Evolutionary conservation across 2,888 invertebrate species (phyloP).

Genomic region (Coenonympha arcania): DNA sequence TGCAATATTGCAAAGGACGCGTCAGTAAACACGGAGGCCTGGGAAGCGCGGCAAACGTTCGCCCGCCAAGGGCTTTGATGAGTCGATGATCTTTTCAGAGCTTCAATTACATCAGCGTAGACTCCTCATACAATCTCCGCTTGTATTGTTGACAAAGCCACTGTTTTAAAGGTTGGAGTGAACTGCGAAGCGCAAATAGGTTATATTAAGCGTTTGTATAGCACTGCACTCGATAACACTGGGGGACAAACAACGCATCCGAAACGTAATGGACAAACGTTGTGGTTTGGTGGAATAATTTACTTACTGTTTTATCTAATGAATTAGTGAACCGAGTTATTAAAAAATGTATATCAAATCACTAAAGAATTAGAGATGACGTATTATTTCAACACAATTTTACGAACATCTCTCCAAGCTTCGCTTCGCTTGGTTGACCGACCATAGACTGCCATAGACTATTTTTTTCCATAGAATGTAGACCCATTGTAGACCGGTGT

Average conservation of each 20-base stretch:
- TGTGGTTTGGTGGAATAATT: slow-evolving; percentile 31
- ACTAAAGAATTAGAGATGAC: slow-evolving; percentile 58
- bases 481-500: slow-evolving; percentile 20
- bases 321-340: slow-evolving; percentile 40
- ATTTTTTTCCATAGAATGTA: slow-evolving; percentile 16
- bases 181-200: slow-evolving; percentile 63
- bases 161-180: slow-evolving; percentile 62
- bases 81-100: slow-evolving; percentile 60
- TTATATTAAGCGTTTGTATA: slow-evolving; percentile 72
- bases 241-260: slow-evolving; percentile 63
- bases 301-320: slow-evolving; percentile 59
- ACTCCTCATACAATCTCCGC: slow-evolving; percentile 49
- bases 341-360: slow-evolving; percentile 42
- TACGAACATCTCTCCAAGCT: slow-evolving; percentile 52
- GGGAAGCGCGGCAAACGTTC: slow-evolving; percentile 58
- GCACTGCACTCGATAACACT: slow-evolving; percentile 64
- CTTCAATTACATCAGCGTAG: slow-evolving; percentile 58
- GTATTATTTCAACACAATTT: slow-evolving; percentile 65
- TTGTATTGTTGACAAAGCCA: slow-evolving; percentile 60
- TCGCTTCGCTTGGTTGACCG: slow-evolving; percentile 58
- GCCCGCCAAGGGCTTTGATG: slow-evolving; percentile 41
- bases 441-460: slow-evolving; percentile 57
- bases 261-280: slow-evolving; percentile 39
- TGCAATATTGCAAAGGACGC: slow-evolving; percentile 68
- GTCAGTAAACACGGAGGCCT: slow-evolving; percentile 52